Conservation (phyloP, 2,888 invertebrate genomes). For the Altica lythri region DNA sequence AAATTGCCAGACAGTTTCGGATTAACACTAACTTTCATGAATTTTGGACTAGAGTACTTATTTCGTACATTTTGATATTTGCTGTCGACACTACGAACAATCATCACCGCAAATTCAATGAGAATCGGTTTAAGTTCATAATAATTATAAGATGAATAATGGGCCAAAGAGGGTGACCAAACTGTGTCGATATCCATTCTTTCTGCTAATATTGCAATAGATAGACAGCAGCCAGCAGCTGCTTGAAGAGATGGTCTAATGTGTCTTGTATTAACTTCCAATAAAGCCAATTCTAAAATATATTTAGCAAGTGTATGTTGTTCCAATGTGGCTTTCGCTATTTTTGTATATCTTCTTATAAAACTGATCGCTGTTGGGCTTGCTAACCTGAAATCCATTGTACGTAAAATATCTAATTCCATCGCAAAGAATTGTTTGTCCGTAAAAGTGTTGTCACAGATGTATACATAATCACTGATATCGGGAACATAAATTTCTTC, state of each 20-base stretch:
- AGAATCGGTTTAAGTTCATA: slow-evolving; percentile 72
- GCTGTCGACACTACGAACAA: slow-evolving; percentile 69
- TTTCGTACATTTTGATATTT: slow-evolving; percentile 72
- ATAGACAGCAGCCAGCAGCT: slow-evolving; percentile 78
- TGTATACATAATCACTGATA: slow-evolving; percentile 85
- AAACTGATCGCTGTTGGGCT: slow-evolving; percentile 89
- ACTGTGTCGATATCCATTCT: slow-evolving; percentile 56
- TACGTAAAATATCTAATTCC: slow-evolving; percentile 78
- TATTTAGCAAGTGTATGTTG: slow-evolving; percentile 72
- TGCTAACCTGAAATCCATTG: slow-evolving; percentile 80
- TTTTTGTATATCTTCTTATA: slow-evolving; percentile 73
- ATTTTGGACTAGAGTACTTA: slow-evolving; percentile 66
- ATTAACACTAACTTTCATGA: slow-evolving; percentile 68
- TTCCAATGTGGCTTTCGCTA: slow-evolving; percentile 53
- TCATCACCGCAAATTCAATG: slow-evolving; percentile 69
- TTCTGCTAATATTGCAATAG: slow-evolving; percentile 63
- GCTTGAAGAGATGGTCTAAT: slow-evolving; percentile 83
- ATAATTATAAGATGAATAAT: slow-evolving; percentile 77
- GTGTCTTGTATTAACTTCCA: slow-evolving; percentile 80
- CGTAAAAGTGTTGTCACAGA: slow-evolving; percentile 86
- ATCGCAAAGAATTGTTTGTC: slow-evolving; percentile 78
- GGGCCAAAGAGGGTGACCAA: slow-evolving; percentile 76
- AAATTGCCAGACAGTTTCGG: slow-evolving; percentile 64
- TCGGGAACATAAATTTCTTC: slow-evolving; percentile 93
- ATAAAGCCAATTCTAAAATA: slow-evolving; percentile 80